Evolutionary conservation across 2,888 invertebrate genomes (phyloP).

Genomic region (Limnephilus auricula): DNA sequence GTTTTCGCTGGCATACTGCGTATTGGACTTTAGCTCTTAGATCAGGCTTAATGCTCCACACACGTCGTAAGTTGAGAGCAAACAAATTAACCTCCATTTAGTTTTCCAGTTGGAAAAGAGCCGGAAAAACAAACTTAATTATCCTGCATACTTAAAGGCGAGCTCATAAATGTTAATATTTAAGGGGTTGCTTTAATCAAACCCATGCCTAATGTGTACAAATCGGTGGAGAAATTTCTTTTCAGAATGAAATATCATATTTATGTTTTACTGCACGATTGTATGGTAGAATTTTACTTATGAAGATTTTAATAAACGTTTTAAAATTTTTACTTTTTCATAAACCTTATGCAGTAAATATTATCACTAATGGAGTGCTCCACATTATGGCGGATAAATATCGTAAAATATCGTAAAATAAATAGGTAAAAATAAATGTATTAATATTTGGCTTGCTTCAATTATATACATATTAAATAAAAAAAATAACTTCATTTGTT

Average conservation of each 20-base stretch:
- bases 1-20: not conserved
- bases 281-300: not conserved
- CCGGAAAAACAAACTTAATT: constrained; percentile 48
- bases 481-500: no score
- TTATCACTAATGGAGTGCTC: not conserved
- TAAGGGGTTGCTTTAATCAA: constrained; percentile 29
- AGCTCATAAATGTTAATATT: constrained; percentile 42
- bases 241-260: not conserved
- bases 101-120: constrained; percentile 51
- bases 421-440: no score
- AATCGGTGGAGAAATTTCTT: not conserved
- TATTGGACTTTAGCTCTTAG: constrained; percentile 38
- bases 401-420: not conserved
- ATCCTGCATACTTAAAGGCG: constrained; percentile 51
- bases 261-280: not conserved
- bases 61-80: constrained; percentile 51
- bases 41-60: constrained; percentile 53
- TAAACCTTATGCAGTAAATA: no score
- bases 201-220: not conserved
- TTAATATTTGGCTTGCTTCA: no score
- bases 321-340: not conserved
- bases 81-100: constrained; percentile 63
- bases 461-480: no score
- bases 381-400: not conserved
- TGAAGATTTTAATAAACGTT: not conserved